These are phyloP conservation scores for Lemur catta DNA, from an alignment of 2,797 vertebrate genomes.

Conservation along the genomic window DNA sequence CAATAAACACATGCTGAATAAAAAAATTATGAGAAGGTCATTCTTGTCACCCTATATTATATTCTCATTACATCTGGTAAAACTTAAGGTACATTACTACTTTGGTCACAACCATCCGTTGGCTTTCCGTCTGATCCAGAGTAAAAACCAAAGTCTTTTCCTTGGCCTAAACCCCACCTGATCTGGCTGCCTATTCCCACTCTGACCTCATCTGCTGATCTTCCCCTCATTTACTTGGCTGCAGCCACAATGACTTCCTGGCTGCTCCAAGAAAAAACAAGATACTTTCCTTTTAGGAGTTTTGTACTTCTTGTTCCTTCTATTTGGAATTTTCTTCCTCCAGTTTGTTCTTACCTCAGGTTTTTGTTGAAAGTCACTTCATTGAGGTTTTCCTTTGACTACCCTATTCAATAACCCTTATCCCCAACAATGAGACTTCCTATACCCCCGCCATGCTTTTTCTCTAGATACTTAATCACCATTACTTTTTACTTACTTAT, in stretches of 20 bases:
- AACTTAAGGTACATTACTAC: neutral
- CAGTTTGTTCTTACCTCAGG: neutral
- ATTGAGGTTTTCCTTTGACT: neutral
- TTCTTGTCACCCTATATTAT: neutral
- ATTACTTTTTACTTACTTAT: neutral
- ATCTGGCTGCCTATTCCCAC: neutral
- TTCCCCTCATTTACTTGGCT: neutral
- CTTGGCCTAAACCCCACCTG: neutral
- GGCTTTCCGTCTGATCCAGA: neutral
- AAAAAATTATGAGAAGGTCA: neutral
- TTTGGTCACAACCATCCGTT: neutral
- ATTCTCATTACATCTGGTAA: neutral
- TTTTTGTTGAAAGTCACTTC: neutral
- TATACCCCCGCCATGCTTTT: neutral
- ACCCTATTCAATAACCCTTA: neutral
- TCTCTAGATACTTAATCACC: neutral
- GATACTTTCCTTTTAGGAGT: neutral
- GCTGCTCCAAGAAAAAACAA: neutral
- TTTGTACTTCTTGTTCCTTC: neutral
- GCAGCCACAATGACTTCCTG: neutral
- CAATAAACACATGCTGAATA: neutral
- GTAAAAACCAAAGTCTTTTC: neutral
- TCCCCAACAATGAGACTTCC: neutral
- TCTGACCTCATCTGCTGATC: neutral
- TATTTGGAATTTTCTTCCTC: neutral